These are phyloP conservation scores for Nyctalus aviator DNA, from an alignment of 2,797 vertebrate species.

Conservation along the genomic window DNA sequence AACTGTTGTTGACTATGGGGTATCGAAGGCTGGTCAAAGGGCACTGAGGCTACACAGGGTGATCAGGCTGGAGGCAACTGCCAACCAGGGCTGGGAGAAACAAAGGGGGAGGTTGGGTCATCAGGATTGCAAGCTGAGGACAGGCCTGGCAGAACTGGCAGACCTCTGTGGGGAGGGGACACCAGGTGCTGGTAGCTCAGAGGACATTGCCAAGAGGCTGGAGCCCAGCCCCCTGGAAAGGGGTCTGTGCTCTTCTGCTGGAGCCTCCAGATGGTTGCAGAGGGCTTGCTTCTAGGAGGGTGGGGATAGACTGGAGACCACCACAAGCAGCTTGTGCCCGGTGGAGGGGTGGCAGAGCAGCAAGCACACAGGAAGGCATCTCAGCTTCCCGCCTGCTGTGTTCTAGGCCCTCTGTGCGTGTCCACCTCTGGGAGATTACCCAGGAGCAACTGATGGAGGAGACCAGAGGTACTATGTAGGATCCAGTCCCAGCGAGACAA, in stretches of 20 bases:
- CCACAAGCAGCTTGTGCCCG: background rate
- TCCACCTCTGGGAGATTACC: background rate
- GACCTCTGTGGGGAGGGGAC: background rate
- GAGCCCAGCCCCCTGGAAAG: background rate
- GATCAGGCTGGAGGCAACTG: background rate
- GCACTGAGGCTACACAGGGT: background rate
- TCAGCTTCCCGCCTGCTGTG: background rate
- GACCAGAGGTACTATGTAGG: background rate
- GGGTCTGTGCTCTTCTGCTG: background rate
- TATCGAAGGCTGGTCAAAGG: background rate
- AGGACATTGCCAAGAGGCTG: background rate
- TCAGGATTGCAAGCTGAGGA: background rate
- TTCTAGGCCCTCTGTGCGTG: background rate
- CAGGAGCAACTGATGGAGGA: no score
- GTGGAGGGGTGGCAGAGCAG: background rate
- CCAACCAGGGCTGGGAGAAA: background rate
- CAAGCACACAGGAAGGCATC: background rate
- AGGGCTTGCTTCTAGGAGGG: background rate
- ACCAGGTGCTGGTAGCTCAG: background rate
- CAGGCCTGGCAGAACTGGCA: background rate
- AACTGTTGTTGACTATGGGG: background rate
- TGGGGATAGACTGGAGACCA: background rate
- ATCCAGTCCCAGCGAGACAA: rapidly evolving
- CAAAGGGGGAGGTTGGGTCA: background rate
- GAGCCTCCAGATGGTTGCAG: background rate